A percentile compares a stretch with the other conserved stretches of the same genome.
phyloP scores from a whole-genome alignment of 2,797 vertebrate genomes.

The Rhinoraja longicauda region DNA sequence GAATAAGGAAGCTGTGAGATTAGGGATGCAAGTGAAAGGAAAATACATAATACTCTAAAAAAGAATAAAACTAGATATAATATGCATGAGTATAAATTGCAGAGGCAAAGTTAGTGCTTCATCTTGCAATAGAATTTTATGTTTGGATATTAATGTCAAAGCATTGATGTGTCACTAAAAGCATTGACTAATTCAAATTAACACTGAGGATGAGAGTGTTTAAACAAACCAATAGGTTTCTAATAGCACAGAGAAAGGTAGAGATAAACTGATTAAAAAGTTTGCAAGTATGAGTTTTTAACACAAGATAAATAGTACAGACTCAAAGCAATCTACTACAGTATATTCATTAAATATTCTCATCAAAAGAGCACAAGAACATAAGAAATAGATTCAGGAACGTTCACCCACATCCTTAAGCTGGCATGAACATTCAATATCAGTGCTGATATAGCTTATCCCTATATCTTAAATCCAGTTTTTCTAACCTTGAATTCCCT shows the following conservation, averaged over 20 bases:
- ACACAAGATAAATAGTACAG: background rate
- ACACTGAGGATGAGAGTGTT: too few relatives aligned
- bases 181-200: background rate
- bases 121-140: background rate
- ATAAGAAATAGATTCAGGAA: too few relatives aligned
- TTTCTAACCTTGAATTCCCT: too few relatives aligned
- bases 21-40: background rate
- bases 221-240: background rate
- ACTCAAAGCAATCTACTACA: background rate
- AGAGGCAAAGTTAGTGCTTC: background rate
- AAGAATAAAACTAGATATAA: too few relatives aligned
- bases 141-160: background rate
- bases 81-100: background rate
- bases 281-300: background rate
- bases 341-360: background rate
- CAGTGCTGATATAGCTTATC: too few relatives aligned
- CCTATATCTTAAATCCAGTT: too few relatives aligned
- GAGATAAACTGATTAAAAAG: background rate
- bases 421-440: too few relatives aligned
- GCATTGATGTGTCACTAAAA: background rate
- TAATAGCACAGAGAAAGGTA: background rate
- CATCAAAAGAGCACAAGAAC: background rate
- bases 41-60: background rate
- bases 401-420: too few relatives aligned
- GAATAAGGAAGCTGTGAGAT: background rate